Base-by-base conservation (phyloP, 2,797 vertebrate species). In the Streptopelia turtur region DNA sequence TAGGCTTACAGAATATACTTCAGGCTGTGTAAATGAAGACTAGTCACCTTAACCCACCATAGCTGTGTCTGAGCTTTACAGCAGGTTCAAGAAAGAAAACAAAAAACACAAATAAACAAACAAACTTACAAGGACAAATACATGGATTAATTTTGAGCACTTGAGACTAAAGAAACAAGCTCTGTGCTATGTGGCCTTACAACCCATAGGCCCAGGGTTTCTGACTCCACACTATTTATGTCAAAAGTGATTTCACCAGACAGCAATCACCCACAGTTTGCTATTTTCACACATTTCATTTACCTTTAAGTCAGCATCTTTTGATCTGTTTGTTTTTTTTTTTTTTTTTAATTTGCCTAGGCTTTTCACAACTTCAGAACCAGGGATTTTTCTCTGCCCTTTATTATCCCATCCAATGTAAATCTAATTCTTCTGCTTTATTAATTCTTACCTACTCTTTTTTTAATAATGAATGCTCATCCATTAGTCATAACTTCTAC, bases 141-240 rank as follows among this genome's bases (percentile, higher is more conserved):
- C 4, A 5, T 6, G 23, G 4, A 13, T 83, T 33, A 70, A 61
- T 68, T 68, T 53, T 6, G 5, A 83, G 61, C 17, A 27, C 7
- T 13, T 45, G 24, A 75, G 30, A 68, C 8, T 24, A 13, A 23
- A 43, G 22, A 55, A 86, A 33, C 8, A 24, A 1, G 1, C 16
- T 77, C 50, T 52, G 30, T 24, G 30, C 43, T 59, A 60, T 10
- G 6, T 10, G 25, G 47, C 17, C n/a, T 71, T 22, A 37, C 1
- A 18, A 17, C 0, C 3, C 2, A n/a, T 5, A 49, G 35, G n/a
- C 12, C 30, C 2, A 5, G 22, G 16, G 5, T 39, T 85, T 77
- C 81, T 0, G 0, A 64, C 69, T 69, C 30, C 39, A 61, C 30
- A 3, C 2, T 0, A 7, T 13, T 50, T 59, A 15, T 22, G 30